Evolutionary conservation across 37 sponge, comb jelly and placozoan species (phyloP), one percentile per base, ranked within the genome.

Genomic region (Ianthella basta): DNA sequence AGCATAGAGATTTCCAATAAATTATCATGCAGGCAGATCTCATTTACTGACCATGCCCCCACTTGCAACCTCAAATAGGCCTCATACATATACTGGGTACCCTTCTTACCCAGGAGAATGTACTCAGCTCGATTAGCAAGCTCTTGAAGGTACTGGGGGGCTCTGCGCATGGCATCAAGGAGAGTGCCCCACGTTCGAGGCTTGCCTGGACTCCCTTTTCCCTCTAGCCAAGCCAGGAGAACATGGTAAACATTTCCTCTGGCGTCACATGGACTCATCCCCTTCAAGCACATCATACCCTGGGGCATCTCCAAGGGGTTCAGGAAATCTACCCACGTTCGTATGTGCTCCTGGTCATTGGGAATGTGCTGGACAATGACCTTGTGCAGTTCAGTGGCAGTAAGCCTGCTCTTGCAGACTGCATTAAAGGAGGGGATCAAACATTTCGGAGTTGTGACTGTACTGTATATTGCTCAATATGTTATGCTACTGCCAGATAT

Each of bases 161-260:
- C 70, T 34, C 34, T 30, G 70, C 27, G 34, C 70, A 69, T 69
- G 29, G 70, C 70, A 69, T 69, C 70, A 69, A 69, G 70, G 29
- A 69, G 70, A 34, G 70, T 69, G 33, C 70, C 70, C 70, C 70
- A 69, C 4, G 50, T 44, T 10, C 50, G 50, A 3, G 70, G 19
- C 70, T 69, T 69, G 12, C 35, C 35, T 34, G 27, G 34, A 32
- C 34, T 69, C 34, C 70, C 70, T 13, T 35, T 32, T 0, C 70
- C 70, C 29, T 30, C 34, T 33, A 69, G 70, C 70, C 70, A 69
- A 34, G 29, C 34, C 18, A 35, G 19, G 1, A 69, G 29, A 4
- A 69, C 35, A 69, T 35, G 34, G 33, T 30, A 18, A 69, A 69
- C 70, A 69, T 69, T 69, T 33, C 70, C 29, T 34, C 35, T 32